Conservation (phyloP, 2,888 invertebrate species). For the Nymphalis c-album region DNA sequence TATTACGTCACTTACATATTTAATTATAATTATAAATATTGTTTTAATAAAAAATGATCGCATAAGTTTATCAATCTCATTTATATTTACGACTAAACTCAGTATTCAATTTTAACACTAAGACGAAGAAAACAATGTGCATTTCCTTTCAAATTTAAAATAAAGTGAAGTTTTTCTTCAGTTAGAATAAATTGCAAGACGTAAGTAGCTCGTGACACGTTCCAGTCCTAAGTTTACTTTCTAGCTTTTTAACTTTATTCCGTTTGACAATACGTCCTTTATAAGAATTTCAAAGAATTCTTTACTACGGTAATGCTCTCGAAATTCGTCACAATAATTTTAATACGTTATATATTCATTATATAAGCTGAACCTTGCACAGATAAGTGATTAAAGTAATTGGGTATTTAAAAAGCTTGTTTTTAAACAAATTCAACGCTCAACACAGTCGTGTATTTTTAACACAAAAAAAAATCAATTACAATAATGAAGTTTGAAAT, state of each 20-base stretch:
- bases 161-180: conserved; percentile 18
- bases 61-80: too few relatives aligned
- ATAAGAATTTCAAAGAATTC: background rate
- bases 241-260: conserved; percentile 9
- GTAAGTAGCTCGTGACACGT: conserved; percentile 10
- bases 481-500: too few relatives aligned
- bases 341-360: too few relatives aligned
- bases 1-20: too few relatives aligned
- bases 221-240: conserved; percentile 9
- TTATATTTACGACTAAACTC: background rate
- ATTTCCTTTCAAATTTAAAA: conserved; percentile 23
- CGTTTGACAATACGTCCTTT: conserved; percentile 1
- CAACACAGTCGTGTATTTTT: too few relatives aligned
- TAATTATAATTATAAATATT: too few relatives aligned
- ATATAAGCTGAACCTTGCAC: too few relatives aligned
- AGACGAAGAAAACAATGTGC: conserved; percentile 12
- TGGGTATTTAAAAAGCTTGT: too few relatives aligned
- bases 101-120: conserved; percentile 1
- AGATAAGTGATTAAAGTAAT: too few relatives aligned
- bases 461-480: too few relatives aligned
- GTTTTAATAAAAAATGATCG: background rate
- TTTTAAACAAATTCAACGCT: too few relatives aligned
- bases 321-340: too few relatives aligned
- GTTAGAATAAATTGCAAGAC: conserved; percentile 14
- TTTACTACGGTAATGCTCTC: background rate